phyloP scores from a whole-genome alignment of 2,888 invertebrate genomes.

The Rhagophthalmus giganteus region DNA sequence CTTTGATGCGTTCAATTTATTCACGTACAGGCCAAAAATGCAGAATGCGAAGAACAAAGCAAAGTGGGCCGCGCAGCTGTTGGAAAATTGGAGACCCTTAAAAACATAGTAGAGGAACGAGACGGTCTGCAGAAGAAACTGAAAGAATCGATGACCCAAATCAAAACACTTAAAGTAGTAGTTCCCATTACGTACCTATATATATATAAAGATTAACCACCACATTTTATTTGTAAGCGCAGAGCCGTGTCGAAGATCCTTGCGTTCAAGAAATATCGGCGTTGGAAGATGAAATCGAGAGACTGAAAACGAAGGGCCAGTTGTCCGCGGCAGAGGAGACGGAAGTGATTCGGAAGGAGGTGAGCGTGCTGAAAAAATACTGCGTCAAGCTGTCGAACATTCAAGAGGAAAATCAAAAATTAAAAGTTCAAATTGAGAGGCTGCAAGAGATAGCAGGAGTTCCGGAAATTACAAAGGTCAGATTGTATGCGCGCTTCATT shows the following conservation, averaged over 20 bases:
- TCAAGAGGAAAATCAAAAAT: constrained; percentile 45
- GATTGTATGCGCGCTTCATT: not conserved
- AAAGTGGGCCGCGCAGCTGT: constrained; percentile 41
- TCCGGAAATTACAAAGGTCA: no score
- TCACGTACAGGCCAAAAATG: constrained; percentile 43
- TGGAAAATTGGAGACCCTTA: constrained; percentile 45
- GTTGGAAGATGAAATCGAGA: constrained; percentile 45
- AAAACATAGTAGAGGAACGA: constrained; percentile 39
- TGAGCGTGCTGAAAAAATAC: constrained; percentile 47
- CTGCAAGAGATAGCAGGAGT: constrained; percentile 11
- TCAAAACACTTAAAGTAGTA: constrained; percentile 40
- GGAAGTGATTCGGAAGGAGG: constrained; percentile 46
- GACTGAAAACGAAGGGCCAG: constrained; percentile 37
- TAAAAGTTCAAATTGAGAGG: constrained; percentile 36
- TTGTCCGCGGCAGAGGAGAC: constrained; percentile 45
- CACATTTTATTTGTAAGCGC: not conserved
- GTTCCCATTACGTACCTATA: not conserved
- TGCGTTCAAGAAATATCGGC: constrained; percentile 39
- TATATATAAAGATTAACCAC: not conserved
- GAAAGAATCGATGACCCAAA: constrained; percentile 41
- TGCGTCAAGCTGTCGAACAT: constrained; percentile 47
- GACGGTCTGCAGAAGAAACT: constrained; percentile 41
- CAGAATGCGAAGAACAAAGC: constrained; percentile 43
- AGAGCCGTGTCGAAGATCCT: constrained; percentile 20
- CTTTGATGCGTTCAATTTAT: no score